Evolutionary conservation across 2,113 vertebrate genomes (phyloP).

Genomic region (Aphyosemion australe): DNA sequence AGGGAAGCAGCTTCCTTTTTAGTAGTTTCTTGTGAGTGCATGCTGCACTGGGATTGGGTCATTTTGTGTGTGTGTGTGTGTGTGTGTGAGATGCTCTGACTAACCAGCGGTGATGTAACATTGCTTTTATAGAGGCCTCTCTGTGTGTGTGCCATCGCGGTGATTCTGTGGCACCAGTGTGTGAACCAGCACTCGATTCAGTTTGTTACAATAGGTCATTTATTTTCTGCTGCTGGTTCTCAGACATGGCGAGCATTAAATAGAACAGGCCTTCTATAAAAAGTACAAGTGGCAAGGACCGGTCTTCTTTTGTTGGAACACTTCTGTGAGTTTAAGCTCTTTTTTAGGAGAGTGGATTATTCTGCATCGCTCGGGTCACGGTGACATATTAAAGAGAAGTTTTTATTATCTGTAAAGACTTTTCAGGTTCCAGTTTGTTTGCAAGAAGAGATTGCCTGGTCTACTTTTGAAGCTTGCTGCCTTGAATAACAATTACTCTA

Average conservation of each 20-base stretch:
- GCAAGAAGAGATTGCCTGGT: slow-evolving; percentile 7
- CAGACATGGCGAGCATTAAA: slow-evolving; percentile 21
- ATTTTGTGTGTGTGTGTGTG: slow-evolving; percentile 8
- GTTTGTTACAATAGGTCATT: slow-evolving; percentile 64
- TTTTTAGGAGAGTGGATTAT: background rate
- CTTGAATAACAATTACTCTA: slow-evolving; percentile 9
- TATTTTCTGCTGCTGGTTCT: slow-evolving; percentile 45
- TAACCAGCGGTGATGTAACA: slow-evolving; percentile 66
- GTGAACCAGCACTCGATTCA: slow-evolving; percentile 62
- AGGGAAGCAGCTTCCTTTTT: slow-evolving; percentile 10
- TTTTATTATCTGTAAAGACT: too few relatives aligned
- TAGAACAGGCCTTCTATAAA: slow-evolving; percentile 10
- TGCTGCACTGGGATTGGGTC: slow-evolving; percentile 35
- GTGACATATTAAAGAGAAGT: slow-evolving; percentile 5
- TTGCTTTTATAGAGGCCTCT: slow-evolving; percentile 72
- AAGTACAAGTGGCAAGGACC: background rate
- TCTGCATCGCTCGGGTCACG: background rate
- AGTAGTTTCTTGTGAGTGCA: background rate
- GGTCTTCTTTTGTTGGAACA: slow-evolving; percentile 26
- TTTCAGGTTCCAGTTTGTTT: too few relatives aligned
- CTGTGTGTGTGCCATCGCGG: slow-evolving; percentile 68
- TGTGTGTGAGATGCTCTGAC: slow-evolving; percentile 48
- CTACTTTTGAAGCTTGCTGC: slow-evolving; percentile 6
- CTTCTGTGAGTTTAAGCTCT: slow-evolving; percentile 6
- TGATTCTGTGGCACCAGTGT: slow-evolving; percentile 67